Conservation (phyloP, 2,888 invertebrate genomes). For the Aleiodes leptofemur region DNA sequence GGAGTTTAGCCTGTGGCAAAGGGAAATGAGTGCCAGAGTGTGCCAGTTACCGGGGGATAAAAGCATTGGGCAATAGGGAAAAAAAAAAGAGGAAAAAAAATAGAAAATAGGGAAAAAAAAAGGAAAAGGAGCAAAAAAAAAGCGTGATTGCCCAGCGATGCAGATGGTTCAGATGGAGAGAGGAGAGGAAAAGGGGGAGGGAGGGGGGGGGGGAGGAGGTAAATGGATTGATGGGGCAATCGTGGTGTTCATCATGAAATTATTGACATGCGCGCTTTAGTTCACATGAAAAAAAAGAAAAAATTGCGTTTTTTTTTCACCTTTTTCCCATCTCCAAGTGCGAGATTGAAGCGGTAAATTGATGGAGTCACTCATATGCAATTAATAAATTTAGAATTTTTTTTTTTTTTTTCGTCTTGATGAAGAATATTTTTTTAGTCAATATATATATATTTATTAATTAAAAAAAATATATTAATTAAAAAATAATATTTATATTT, state of each 20-base stretch:
- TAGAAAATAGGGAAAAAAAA: not conserved
- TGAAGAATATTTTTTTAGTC: too few species aligned
- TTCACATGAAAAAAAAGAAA: conserved; percentile 42
- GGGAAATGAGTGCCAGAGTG: conserved; percentile 36
- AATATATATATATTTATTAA: too few species aligned
- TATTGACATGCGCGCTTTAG: conserved; percentile 68
- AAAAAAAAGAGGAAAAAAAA: conserved; percentile 22
- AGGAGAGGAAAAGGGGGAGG: too few species aligned
- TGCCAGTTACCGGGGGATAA: conserved; percentile 32
- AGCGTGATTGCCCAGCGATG: conserved; percentile 43
- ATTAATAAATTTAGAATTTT: conserved; percentile 6
- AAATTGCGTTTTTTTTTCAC: conserved; percentile 38
- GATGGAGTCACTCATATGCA: conserved; percentile 18
- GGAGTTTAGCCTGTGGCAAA: conserved; percentile 35
- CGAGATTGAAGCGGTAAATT: conserved; percentile 23
- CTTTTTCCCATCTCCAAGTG: conserved; percentile 13
- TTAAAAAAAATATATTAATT: too few species aligned
- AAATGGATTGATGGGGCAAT: conserved; percentile 68
- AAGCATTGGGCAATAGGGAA: conserved; percentile 29
- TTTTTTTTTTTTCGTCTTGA: too few species aligned
- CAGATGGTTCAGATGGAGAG: conserved; percentile 50
- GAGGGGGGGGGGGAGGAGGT: conserved; percentile 61
- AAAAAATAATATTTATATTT: too few species aligned
- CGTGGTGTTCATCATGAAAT: conserved; percentile 63
- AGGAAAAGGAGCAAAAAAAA: conserved; percentile 2